Percentiles rank a stretch among this genome's conserved stretches.
Evolutionary conservation across 92 coral and sea anemone genomes (phyloP).

Genomic region (Zoanthus solanderi): DNA sequence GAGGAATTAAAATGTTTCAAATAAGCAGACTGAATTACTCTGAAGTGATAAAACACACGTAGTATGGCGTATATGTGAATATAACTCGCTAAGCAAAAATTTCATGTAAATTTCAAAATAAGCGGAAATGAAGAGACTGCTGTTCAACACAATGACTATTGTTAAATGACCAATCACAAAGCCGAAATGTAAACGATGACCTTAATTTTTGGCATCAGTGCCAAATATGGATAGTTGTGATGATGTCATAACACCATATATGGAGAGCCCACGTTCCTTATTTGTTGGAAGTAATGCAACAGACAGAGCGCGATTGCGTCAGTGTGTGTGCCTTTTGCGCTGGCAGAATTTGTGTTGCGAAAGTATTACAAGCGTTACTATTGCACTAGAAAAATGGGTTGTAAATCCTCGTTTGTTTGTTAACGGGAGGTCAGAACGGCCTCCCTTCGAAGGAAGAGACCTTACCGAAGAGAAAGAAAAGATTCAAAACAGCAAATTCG

Average conservation of each 20-base stretch:
- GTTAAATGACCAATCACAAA: constrained; percentile 75
- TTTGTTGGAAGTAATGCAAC: constrained; percentile 54
- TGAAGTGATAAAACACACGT: constrained; percentile 2
- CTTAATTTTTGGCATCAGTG: constrained; percentile 78
- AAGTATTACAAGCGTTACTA: constrained; percentile 44
- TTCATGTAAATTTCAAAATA: constrained; percentile 4
- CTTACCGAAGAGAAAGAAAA: constrained; percentile 44
- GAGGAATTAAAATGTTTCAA: neutral
- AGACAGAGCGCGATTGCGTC: constrained; percentile 92
- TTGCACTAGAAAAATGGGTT: constrained; percentile 80
- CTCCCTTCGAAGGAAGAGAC: constrained; percentile 70
- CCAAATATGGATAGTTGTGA: constrained; percentile 77
- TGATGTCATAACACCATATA: constrained; percentile 52
- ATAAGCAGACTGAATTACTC: neutral
- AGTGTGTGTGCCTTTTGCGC: constrained; percentile 72
- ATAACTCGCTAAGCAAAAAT: neutral
- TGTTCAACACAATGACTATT: constrained; percentile 17
- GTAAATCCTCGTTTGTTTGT: constrained; percentile 73
- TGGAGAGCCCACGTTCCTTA: constrained; percentile 47
- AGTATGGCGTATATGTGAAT: neutral
- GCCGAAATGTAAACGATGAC: constrained; percentile 84
- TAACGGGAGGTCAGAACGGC: constrained; percentile 91
- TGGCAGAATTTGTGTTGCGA: constrained; percentile 58
- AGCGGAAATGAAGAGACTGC: constrained; percentile 19
- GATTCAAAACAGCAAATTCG: constrained; percentile 42